phyloP scores from a whole-genome alignment of 1,140 invertebrate species.

The Drosophila tropicalis region DNA sequence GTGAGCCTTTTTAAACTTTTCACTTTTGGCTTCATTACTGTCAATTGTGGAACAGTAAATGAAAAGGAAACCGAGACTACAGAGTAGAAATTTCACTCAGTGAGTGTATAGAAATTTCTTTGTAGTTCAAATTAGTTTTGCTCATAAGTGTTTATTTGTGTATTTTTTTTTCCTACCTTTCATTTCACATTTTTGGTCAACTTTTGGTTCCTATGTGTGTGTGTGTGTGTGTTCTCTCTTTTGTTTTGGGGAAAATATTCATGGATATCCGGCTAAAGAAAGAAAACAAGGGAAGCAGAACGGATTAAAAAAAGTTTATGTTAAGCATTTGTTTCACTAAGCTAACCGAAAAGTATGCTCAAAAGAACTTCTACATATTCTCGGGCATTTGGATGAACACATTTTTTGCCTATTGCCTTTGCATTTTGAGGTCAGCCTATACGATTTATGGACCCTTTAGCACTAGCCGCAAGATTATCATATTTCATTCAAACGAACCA shows the following conservation, averaged over 20 bases:
- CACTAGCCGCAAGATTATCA: conserved; percentile 43
- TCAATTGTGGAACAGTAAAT: too few relatives aligned
- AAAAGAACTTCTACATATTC: background rate
- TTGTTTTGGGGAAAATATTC: background rate
- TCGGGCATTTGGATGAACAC: background rate
- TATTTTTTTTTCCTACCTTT: too few relatives aligned
- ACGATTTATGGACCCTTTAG: conserved; percentile 44
- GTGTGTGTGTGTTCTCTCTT: background rate
- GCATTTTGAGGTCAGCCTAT: conserved; percentile 21
- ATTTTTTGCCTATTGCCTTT: background rate
- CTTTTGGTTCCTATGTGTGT: background rate
- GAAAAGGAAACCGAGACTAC: too few relatives aligned
- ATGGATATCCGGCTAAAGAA: conserved; percentile 1
- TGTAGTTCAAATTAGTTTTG: background rate
- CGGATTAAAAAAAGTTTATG: background rate
- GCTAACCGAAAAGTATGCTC: background rate
- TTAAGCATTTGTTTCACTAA: conserved; percentile 2
- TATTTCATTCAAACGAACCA: conserved; percentile 48
- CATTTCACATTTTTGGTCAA: background rate
- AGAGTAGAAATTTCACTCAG: too few relatives aligned
- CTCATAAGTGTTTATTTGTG: background rate
- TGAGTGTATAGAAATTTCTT: background rate
- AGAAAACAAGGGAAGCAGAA: background rate
- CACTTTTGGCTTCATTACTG: too few relatives aligned
- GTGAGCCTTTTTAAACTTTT: too few relatives aligned